Base-by-base conservation (phyloP, 2,113 vertebrate species). In the Eulacestoma nigropectus region DNA sequence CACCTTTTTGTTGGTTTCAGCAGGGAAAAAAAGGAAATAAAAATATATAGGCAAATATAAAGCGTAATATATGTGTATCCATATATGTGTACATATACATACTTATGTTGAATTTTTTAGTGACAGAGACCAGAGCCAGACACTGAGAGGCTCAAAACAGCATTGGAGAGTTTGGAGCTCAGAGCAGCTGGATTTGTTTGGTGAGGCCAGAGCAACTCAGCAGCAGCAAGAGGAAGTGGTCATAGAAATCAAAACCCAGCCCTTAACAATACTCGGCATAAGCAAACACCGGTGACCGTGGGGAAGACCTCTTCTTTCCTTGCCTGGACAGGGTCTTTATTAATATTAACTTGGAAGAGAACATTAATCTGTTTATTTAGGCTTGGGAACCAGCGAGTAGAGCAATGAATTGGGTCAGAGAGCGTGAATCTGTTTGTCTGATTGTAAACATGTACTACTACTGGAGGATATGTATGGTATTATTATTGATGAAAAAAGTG, bases 111-210 rank as follows among this genome's bases (percentile, higher is more conserved):
- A 80, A 67, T 17, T 17, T 81, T 84, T 87, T 67, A 16, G 37
- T 89, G 74, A 64, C 56, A 78, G 55, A 69, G 12, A 55, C 39
- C 56, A 84, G 74, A 93, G 12, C 7, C 53, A 91, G 52, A 47
- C 44, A 41, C 22, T 37, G 29, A 47, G 41, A 79, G 23, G 8
- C 27, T 63, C 62, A 60, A 59, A 76, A 63, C 7, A 62, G 2
- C 21, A 23, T 5, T 26, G 21, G 13, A 29, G 41, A 47, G 1
- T 84, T 49, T 56, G 53, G 30, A 73, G 29, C 8, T 67, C 2
- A 9, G 47, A 89, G 53, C 84, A 94, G 65, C 84, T 94, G 92
- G 27, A 64, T 83, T 93, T 78, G 87, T 75, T 65, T 94, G 74
- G 27, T 17, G 15, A 85, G 26, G 25, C 11, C 44, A 60, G 53